Evolutionary conservation across 2,113 vertebrate genomes (phyloP), one percentile per base, ranked within the genome.

Genomic region (Gymnobelideus leadbeateri): DNA sequence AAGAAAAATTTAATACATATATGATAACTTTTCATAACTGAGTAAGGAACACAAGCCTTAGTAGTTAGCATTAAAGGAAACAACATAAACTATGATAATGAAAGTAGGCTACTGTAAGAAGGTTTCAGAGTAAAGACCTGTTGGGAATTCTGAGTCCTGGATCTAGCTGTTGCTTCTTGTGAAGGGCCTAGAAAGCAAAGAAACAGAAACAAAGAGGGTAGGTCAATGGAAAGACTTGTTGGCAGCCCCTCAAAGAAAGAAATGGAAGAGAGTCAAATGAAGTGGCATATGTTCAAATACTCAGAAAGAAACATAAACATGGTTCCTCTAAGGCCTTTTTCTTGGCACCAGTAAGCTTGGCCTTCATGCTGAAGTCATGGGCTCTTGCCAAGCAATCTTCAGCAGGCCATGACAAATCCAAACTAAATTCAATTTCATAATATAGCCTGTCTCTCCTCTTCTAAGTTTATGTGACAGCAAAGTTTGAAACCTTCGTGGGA

Each of bases 81-180:
- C n/a, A 84, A 6, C n/a, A 21, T 43, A 19, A 84, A 84, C 68
- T 84, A 84, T 84, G n/a, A 84, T 43, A 84, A 84, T 84, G 68
- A 84, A 84, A 84, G 68, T 84, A 84, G 68, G 68, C 68, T 84
- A 84, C 68, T 84, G 68, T 84, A 16, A 84, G 68, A 84, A 84
- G 68, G 68, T 84, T 84, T 84, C n/a, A 84, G 68, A 84, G n/a
- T 23, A 84, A 84, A 43, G 37, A 84, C 68, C 68, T 84, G 68
- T 84, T 84, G 68, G 68, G 68, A 84, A 84, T 84, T 84, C 68
- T 84, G 19, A 49, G 43, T 46, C 77, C 24, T 51, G 25, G 55
- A 2, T 24, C 46, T 21, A 26, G 46, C 0, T 50, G 46, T n/a
- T 51, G 46, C 28, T 46, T 52, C 50, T 43, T 84, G 68, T 43